Evolutionary conservation across 2,797 vertebrate genomes (phyloP).

Genomic region (Amblyopsis hoosieri): DNA sequence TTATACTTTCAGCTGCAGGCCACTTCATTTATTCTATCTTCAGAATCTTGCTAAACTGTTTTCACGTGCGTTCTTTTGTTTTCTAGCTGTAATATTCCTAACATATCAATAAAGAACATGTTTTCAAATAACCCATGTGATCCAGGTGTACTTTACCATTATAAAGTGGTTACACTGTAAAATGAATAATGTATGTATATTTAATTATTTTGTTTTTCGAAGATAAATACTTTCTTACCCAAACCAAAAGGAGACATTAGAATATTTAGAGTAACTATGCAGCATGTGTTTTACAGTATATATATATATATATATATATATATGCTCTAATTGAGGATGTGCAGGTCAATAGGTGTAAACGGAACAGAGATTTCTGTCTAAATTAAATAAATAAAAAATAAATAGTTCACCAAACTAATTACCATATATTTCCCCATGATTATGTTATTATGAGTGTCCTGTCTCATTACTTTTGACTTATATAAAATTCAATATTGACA

Average conservation of each 20-base stretch:
- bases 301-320: too few relatives aligned
- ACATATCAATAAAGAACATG: neutral
- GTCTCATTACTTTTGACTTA: neutral
- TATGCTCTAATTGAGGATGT: neutral
- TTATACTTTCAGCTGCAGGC: too few relatives aligned
- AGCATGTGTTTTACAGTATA: neutral
- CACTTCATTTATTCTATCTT: neutral
- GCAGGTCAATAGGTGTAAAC: too few relatives aligned
- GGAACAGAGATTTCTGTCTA: too few relatives aligned
- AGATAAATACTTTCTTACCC: neutral
- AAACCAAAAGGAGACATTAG: neutral
- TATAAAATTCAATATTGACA: neutral
- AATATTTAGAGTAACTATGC: neutral
- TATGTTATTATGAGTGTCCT: neutral
- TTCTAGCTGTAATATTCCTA: neutral
- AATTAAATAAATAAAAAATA: too few relatives aligned
- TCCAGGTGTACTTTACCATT: neutral
- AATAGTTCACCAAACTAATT: neutral
- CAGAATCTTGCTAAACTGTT: neutral
- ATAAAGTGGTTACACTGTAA: too few relatives aligned
- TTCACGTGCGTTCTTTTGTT: neutral
- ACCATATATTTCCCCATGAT: neutral
- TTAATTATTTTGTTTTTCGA: too few relatives aligned
- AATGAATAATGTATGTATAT: too few relatives aligned
- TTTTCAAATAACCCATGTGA: constrained; percentile 5